A percentile compares a stretch with the other conserved stretches of the same genome.
Conservation (phyloP, 2,797 vertebrate species). For the Eutrigla gurnardus region DNA sequence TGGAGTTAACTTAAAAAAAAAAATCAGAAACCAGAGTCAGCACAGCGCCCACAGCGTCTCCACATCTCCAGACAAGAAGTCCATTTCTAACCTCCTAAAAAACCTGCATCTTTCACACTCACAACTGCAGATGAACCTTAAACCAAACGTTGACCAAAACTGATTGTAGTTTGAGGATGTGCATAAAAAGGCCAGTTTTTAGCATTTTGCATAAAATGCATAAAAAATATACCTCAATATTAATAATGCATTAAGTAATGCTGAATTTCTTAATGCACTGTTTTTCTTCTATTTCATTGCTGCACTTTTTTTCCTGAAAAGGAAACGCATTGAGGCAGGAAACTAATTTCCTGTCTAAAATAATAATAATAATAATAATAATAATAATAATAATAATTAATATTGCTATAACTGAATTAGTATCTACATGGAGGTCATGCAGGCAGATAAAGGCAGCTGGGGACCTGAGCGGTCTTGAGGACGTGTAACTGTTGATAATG, state of each 20-base stretch:
- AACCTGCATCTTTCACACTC: constrained; percentile 17
- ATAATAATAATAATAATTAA: no score
- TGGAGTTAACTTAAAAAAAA: constrained; percentile 36
- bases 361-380: no score
- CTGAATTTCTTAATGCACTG: no score
- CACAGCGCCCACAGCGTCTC: constrained; percentile 1
- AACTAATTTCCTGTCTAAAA: neutral
- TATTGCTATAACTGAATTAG: neutral
- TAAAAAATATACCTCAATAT: neutral
- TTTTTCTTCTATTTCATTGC: neutral
- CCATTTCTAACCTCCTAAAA: constrained; percentile 16
- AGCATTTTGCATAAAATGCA: neutral
- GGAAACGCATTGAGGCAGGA: neutral
- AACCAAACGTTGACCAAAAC: constrained; percentile 28
- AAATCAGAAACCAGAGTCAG: constrained; percentile 30
- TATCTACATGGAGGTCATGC: neutral
- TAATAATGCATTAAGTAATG: neutral
- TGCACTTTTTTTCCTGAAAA: neutral
- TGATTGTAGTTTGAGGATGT: constrained; percentile 1
- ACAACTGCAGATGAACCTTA: constrained; percentile 36
- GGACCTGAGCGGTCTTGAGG: neutral
- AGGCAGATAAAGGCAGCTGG: neutral
- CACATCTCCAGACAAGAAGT: constrained; percentile 17
- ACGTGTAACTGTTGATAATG: neutral
- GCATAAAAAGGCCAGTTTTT: no score